Base-by-base conservation (phyloP, 2,888 invertebrate genomes). In the Drosophila barbarae region DNA sequence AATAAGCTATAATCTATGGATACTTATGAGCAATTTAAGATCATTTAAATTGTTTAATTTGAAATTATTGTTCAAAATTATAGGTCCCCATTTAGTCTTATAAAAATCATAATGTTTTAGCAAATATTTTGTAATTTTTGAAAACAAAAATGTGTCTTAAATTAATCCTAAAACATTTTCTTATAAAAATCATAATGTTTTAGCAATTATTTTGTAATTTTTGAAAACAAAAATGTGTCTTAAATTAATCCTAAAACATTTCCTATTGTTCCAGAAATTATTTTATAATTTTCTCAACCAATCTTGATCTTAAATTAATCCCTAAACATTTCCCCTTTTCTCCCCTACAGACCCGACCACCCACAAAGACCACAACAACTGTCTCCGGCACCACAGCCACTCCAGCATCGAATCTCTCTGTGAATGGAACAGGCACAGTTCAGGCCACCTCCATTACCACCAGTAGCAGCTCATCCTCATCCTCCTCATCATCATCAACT, bases 371-470 rank as follows among this genome's bases (percentile, higher is more conserved):
- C n/a, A 61, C 71, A 7, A 46, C 72, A 2, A 61, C 66, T n/a
- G 55, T 13, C 12, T 44, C 72, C 32, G 44, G 74, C 12, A 69
- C 61, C 13, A 72, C 69, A 23, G 38, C 65, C 2, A 21, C 55
- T 5, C 54, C 51, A 28, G 39, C 61, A 23, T n/a, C 64, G 42
- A 73, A 60, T 12, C 79, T 67, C 5, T 42, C 71, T 44, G 58
- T 74, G 3, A 71, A 76, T 54, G 77, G 81, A 61, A 78, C 77
- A 3, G 81, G 77, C 34, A 77, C 79, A 5, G 76, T 86, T 5
- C 78, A 80, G 21, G 74, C 79, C 47, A 74, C 80, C 21, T 79
- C 88, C 42, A 77, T 77, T 13, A 78, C 71, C 28, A 66, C 74
- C 13, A 69, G 69, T 13, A 42, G 66, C 6, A 65, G 70, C n/a